Evolutionary conservation across 2,113 vertebrate genomes (phyloP).

Genomic region (Alectura lathami): DNA sequence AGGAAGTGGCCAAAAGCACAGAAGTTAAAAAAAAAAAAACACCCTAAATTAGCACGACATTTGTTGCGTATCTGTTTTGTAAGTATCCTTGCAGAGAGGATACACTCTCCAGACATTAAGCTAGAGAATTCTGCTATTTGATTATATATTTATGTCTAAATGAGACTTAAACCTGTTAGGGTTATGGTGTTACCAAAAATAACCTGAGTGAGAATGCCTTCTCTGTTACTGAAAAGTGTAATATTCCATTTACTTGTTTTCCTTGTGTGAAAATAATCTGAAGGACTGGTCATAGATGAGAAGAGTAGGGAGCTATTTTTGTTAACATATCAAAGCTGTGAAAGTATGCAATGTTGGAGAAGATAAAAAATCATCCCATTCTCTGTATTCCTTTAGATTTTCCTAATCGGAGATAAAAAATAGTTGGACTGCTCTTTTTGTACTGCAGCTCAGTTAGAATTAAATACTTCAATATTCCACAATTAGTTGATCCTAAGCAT

Average conservation of each 20-base stretch:
- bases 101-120: background rate
- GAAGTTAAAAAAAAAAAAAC: background rate
- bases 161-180: background rate
- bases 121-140: background rate
- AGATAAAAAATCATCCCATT: background rate
- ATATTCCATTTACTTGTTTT: background rate
- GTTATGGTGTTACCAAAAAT: background rate
- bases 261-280: background rate
- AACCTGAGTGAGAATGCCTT: background rate
- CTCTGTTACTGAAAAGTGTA: background rate
- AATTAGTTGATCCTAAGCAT: background rate
- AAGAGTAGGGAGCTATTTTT: background rate
- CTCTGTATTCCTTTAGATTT: background rate
- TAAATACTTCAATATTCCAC: background rate
- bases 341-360: background rate
- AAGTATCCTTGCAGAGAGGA: background rate
- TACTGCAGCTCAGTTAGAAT: background rate
- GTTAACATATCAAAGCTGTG: background rate
- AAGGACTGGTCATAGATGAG: background rate
- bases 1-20: background rate
- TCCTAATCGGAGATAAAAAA: background rate
- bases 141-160: background rate
- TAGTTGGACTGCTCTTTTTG: background rate
- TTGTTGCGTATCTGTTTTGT: background rate
- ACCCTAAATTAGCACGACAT: background rate